phyloP scores from a whole-genome alignment of 2,888 invertebrate genomes.

The Matsumyia berberina region DNA sequence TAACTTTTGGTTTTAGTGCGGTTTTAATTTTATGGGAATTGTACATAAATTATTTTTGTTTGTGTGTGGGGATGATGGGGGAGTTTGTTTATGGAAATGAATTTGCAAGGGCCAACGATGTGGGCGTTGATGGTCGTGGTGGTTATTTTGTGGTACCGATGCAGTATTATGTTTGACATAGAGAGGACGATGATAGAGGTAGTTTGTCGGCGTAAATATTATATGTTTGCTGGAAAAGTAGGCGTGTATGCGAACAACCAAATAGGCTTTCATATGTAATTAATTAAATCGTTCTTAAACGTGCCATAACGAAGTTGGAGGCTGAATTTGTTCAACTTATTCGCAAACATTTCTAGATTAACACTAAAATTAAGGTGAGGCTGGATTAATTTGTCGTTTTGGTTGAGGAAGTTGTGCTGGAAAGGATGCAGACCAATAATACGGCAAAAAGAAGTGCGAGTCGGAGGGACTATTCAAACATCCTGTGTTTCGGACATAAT shows the following conservation, averaged over 20 bases:
- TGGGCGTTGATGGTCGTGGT: conserved; percentile 62
- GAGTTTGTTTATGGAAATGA: conserved; percentile 76
- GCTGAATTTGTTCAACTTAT: not conserved
- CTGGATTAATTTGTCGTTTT: too few relatives aligned
- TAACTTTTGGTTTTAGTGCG: conserved; percentile 81
- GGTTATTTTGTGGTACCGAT: conserved; percentile 62
- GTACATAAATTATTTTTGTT: conserved; percentile 79
- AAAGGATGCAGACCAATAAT: too few relatives aligned
- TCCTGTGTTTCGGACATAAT: too few relatives aligned
- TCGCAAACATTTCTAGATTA: not conserved
- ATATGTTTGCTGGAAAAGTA: conserved; percentile 7
- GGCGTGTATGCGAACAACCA: conserved; percentile 50
- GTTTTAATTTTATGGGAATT: conserved; percentile 81
- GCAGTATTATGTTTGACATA: conserved; percentile 66
- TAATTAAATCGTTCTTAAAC: conserved; percentile 45
- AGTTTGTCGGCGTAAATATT: conserved; percentile 24
- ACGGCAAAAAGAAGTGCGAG: too few relatives aligned
- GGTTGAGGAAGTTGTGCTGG: too few relatives aligned
- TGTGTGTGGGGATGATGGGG: conserved; percentile 19
- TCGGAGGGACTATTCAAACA: too few relatives aligned
- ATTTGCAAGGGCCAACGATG: conserved; percentile 52
- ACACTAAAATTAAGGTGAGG: too few relatives aligned
- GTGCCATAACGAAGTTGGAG: not conserved
- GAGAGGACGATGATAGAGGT: not conserved
- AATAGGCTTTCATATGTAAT: conserved; percentile 51